These are phyloP conservation scores for Rhynchophorus ferrugineus DNA, from an alignment of 1,140 invertebrate species.

Conservation along the genomic window DNA sequence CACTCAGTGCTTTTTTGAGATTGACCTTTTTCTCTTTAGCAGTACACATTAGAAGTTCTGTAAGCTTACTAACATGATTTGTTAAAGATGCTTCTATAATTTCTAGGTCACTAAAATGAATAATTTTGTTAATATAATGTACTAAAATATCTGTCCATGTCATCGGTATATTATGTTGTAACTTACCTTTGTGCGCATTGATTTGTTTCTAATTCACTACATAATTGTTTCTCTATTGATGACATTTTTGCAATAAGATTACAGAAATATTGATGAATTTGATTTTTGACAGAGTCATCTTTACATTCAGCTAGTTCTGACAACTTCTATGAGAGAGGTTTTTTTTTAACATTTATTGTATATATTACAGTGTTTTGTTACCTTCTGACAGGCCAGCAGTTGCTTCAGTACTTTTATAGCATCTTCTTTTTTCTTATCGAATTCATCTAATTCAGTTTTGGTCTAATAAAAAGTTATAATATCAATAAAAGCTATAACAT, in stretches of 20 bases:
- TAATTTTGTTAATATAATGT: neutral
- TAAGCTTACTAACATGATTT: too few species aligned
- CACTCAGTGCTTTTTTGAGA: conserved; percentile 18
- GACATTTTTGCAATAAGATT: conserved; percentile 21
- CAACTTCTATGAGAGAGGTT: conserved; percentile 9
- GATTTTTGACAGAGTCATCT: conserved; percentile 9
- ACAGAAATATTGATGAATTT: conserved; percentile 21
- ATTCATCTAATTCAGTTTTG: conserved; percentile 14
- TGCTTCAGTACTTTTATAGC: conserved; percentile 13
- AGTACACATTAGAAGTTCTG: too few species aligned
- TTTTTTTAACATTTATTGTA: neutral
- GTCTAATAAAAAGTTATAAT: conserved; percentile 11
- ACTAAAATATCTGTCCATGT: neutral
- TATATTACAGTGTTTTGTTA: conserved; percentile 2
- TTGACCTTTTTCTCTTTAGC: conserved; percentile 19
- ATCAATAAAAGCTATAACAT: too few species aligned
- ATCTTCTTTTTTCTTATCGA: conserved; percentile 6
- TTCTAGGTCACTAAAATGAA: conserved; percentile 10
- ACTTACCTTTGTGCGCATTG: too few species aligned
- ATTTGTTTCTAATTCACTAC: conserved; percentile 14
- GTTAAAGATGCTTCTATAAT: conserved; percentile 8
- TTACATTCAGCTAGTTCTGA: conserved; percentile 9
- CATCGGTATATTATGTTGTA: too few species aligned
- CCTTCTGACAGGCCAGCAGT: conserved; percentile 9
- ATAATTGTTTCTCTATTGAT: conserved; percentile 17